phyloP scores from a whole-genome alignment of 2,113 vertebrate species.

The Excalfactoria chinensis region DNA sequence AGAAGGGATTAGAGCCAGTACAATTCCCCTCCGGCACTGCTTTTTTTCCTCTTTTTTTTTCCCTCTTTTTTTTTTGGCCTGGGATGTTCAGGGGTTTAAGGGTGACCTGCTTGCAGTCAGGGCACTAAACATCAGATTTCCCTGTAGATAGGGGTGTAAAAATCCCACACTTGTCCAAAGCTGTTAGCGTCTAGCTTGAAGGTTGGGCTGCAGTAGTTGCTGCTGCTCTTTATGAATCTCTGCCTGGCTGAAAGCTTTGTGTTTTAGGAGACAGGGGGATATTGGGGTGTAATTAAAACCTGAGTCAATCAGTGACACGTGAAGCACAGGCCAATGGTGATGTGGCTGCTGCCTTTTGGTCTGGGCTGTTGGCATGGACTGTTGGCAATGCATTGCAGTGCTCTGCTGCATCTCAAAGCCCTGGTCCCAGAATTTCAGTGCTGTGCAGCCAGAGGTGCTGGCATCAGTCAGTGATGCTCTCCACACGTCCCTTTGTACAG shows the following conservation, averaged over 20 bases:
- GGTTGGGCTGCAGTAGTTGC: conserved; percentile 76
- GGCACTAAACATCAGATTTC: conserved; percentile 89
- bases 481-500: background rate
- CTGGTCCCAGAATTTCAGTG: background rate
- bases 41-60: conserved; percentile 69
- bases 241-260: conserved; percentile 59
- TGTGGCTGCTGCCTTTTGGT: background rate
- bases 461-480: background rate
- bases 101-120: conserved; percentile 95
- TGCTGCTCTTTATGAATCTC: conserved; percentile 85
- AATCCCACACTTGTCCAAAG: conserved; percentile 98
- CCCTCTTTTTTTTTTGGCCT: conserved; percentile 77
- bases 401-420: background rate
- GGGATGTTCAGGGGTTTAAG: conserved; percentile 95
- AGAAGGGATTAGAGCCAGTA: conserved; percentile 93
- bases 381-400: background rate
- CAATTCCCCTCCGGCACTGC: conserved; percentile 86
- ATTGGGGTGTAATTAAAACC: conserved; percentile 39
- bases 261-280: conserved; percentile 59
- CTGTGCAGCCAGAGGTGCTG: background rate
- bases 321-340: conserved; percentile 18
- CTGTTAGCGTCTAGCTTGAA: conserved; percentile 91
- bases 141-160: conserved; percentile 87
- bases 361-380: background rate
- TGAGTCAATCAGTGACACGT: conserved; percentile 62